Base-by-base conservation (phyloP, 2,888 invertebrate genomes). In the Pteria penguin region DNA sequence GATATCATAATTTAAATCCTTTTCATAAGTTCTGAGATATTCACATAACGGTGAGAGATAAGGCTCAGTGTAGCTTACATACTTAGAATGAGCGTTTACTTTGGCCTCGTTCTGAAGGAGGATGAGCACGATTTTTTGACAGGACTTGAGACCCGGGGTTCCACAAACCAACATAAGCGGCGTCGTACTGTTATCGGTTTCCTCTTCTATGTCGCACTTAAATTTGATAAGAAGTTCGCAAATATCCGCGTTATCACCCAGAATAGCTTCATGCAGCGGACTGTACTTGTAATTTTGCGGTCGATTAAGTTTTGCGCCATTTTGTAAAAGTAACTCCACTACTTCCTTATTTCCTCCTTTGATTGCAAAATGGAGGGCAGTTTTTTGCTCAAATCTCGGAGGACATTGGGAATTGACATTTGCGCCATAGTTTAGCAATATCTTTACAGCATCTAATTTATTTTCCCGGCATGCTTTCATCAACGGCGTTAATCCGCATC, bases 311-410 rank as follows among this genome's bases (percentile, higher is more conserved):
- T 93, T 93, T 0, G 97, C 97, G 0, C 97, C 97, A 91, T 96
- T 96, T 89, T 96, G 95, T 63, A 97, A 93, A 72, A 98, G 92
- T 63, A 97, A 93, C 86, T 95, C 95, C 0, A 97, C 96, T 11
- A 95, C 94, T 83, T 95, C 95, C 45, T 92, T 90, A 79, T 94
- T 94, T 87, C 96, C 97, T 73, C 96, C 95, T 62, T 96, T 94
- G 0, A 97, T 96, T 2, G 96, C 97, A 90, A 96, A 97, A 90
- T 97, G 97, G 89, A 98, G 93, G 2, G 97, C 96, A 1, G 97
- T 96, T 75, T 97, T 94, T 90, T 95, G 96, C 89, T 97, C 97
- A 89, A 97, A 96, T 76, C 96, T 94, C n/a, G 95, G 95, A 87
- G 96, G 96, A 0, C 97, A 95, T 93, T 96, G 95, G 2, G 96